These are phyloP conservation scores for Nymphalis polychloros DNA, from an alignment of 2,888 invertebrate genomes.

Conservation along the genomic window DNA sequence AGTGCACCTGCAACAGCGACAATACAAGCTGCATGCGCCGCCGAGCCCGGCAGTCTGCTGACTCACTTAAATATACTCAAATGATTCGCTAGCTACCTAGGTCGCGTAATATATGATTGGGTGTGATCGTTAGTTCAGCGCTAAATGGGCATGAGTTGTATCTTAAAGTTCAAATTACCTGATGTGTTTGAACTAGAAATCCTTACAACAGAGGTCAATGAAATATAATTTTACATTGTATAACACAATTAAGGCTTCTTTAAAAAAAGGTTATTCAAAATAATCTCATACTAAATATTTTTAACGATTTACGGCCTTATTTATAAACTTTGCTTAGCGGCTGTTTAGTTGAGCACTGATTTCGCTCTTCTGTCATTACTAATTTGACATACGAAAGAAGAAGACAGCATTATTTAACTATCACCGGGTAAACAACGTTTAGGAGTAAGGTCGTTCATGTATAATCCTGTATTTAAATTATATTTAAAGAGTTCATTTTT, in stretches of 20 bases:
- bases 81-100: constrained; percentile 12
- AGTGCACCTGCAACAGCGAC: constrained; percentile 71
- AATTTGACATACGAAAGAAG: too few relatives aligned
- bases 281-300: too few relatives aligned
- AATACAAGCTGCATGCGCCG: neutral
- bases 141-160: constrained; percentile 18
- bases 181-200: constrained; percentile 16
- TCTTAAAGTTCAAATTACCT: constrained; percentile 25
- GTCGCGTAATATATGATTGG: constrained; percentile 6
- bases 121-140: constrained; percentile 8
- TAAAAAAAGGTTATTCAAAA: neutral
- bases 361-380: too few relatives aligned
- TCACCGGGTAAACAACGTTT: too few relatives aligned
- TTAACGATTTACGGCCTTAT: too few relatives aligned
- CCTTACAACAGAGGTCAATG: constrained; percentile 21
- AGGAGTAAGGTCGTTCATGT: too few relatives aligned
- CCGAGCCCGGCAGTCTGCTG: neutral
- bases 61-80: neutral
- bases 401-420: too few relatives aligned
- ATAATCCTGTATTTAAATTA: too few relatives aligned
- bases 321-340: too few relatives aligned
- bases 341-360: too few relatives aligned
- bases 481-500: too few relatives aligned
- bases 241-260: neutral
- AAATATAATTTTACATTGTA: constrained; percentile 5